A percentile compares a stretch with the other conserved stretches of the same genome.
Conservation (phyloP, 2,797 vertebrate species). For the Limosa lapponica region DNA sequence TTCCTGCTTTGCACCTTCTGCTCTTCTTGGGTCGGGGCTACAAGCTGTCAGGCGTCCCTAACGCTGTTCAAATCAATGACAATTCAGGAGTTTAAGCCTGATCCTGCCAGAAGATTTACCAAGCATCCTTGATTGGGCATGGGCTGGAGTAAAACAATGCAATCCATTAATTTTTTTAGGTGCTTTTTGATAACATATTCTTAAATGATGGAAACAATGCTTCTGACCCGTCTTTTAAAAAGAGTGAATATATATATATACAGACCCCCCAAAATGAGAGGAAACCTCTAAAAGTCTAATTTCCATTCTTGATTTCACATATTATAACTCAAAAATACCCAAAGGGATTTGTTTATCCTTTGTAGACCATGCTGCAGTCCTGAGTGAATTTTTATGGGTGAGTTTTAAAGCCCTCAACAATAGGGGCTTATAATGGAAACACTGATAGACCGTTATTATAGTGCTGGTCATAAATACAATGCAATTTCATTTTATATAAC, state of each 20-base stretch:
- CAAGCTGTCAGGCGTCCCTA: neutral
- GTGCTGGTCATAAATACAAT: conserved; percentile 59
- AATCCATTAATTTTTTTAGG: neutral
- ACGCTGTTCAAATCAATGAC: neutral
- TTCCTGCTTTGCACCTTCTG: conserved; percentile 28
- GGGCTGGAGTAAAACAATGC: neutral
- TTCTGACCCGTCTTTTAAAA: neutral
- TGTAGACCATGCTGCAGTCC: neutral
- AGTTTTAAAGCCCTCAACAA: conserved; percentile 60
- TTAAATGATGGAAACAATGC: neutral
- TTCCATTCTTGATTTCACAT: neutral
- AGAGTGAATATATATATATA: neutral
- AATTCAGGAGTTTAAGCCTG: neutral
- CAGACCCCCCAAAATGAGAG: neutral
- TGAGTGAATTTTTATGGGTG: conserved; percentile 38
- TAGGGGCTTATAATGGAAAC: conserved; percentile 51
- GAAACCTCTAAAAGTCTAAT: neutral
- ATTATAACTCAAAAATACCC: conserved; percentile 25
- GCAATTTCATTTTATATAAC: conserved; percentile 55
- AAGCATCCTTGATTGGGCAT: neutral
- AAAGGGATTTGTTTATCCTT: conserved; percentile 23
- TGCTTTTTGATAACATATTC: neutral
- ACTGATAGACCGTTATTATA: conserved; percentile 39
- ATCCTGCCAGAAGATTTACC: neutral
- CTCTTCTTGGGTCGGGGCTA: neutral